A percentile compares a stretch with the other conserved stretches of the same genome.
Evolutionary conservation across 2,797 vertebrate species (phyloP).

Genomic region (Falco berigora): DNA sequence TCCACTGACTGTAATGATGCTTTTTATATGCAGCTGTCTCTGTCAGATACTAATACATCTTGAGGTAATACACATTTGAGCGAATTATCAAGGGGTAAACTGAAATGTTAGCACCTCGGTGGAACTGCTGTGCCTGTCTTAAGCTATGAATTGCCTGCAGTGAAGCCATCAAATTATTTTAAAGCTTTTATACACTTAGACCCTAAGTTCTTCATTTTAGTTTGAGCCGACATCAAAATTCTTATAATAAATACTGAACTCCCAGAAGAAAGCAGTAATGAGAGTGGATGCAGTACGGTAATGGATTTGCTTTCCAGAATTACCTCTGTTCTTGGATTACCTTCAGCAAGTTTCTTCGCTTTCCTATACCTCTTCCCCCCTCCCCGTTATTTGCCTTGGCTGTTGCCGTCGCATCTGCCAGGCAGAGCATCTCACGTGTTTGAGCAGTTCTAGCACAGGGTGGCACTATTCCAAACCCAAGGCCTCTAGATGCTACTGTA

Average conservation of each 20-base stretch:
- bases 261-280: not conserved
- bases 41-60: not conserved
- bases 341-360: not conserved
- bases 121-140: not conserved
- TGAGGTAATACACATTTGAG: not conserved
- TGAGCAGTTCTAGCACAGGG: not conserved
- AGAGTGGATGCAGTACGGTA: not conserved
- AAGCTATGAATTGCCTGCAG: not conserved
- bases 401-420: not conserved
- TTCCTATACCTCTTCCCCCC: not conserved
- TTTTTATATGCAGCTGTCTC: not conserved
- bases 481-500: not conserved
- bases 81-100: not conserved
- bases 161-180: not conserved
- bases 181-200: not conserved
- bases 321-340: not conserved
- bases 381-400: not conserved
- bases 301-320: not conserved
- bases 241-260: not conserved
- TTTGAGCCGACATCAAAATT: not conserved
- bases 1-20: not conserved
- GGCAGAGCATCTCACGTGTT: not conserved
- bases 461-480: not conserved
- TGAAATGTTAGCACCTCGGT: not conserved
- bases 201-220: not conserved